phyloP scores from a whole-genome alignment of 2,888 invertebrate genomes.

The Oscheius sp. region DNA sequence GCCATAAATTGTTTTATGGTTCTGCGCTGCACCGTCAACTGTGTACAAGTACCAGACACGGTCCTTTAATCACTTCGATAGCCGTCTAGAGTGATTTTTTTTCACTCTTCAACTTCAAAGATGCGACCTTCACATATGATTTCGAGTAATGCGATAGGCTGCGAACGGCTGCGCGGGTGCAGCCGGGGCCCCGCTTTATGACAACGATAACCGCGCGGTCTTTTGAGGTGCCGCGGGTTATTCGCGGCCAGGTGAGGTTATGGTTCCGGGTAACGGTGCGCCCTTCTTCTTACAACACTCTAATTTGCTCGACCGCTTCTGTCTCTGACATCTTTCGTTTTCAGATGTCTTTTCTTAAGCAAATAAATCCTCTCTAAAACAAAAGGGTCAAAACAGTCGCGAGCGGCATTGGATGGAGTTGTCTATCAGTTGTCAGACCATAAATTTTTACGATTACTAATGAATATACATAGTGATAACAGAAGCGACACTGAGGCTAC shows the following conservation, averaged over 20 bases:
- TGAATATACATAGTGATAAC: slow-evolving; percentile 30
- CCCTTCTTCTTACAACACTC: slow-evolving; percentile 22
- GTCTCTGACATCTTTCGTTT: too few species aligned
- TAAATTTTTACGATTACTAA: slow-evolving; percentile 35
- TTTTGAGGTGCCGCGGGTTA: slow-evolving; percentile 30
- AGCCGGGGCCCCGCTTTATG: slow-evolving; percentile 24
- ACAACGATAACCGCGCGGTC: slow-evolving; percentile 31
- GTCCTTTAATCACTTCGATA: slow-evolving; percentile 9
- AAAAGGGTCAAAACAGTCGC: neutral
- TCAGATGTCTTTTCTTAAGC: too few species aligned
- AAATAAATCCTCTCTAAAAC: too few species aligned
- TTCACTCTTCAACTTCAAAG: neutral
- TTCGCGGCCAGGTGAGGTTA: slow-evolving; percentile 32
- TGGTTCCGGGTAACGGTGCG: slow-evolving; percentile 28
- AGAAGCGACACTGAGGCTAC: slow-evolving; percentile 8
- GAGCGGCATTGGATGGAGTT: neutral
- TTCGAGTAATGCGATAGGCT: slow-evolving; percentile 31
- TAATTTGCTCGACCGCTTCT: slow-evolving; percentile 8
- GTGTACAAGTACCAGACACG: slow-evolving; percentile 25
- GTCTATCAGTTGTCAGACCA: slow-evolving; percentile 29
- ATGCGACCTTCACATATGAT: slow-evolving; percentile 31
- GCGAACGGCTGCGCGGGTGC: slow-evolving; percentile 33
- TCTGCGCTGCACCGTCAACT: slow-evolving; percentile 28
- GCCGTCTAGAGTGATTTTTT: neutral
- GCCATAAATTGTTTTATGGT: slow-evolving; percentile 35